Evolutionary conservation across 2,113 vertebrate species (phyloP).

Genomic region (Ceratotherium simum): DNA sequence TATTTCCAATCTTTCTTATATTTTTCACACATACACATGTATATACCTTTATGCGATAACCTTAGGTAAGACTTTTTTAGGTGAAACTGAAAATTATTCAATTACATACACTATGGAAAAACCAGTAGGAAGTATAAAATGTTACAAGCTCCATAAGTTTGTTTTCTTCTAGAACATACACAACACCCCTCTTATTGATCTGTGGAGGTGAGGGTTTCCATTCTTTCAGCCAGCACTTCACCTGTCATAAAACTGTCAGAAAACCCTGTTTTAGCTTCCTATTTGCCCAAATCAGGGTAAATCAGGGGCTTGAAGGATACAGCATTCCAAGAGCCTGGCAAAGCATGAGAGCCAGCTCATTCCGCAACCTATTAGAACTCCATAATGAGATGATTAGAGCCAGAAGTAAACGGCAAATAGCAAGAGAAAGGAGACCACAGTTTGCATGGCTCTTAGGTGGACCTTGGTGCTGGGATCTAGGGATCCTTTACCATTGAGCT

Average conservation of each 20-base stretch:
- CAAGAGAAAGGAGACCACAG: slow-evolving; percentile 58
- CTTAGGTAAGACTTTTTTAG: no score
- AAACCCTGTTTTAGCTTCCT: slow-evolving; percentile 45
- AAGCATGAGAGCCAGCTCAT: accelerated
- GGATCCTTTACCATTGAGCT: background rate
- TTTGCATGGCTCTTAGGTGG: background rate
- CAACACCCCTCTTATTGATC: no score
- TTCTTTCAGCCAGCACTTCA: background rate
- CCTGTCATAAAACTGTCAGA: background rate
- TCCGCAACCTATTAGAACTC: accelerated
- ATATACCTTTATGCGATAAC: no score
- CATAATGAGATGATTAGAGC: background rate
- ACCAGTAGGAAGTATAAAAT: no score
- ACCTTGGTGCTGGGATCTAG: background rate
- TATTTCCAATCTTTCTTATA: no score
- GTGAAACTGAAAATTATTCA: no score
- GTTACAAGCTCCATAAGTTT: no score
- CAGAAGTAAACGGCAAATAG: background rate
- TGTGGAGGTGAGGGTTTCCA: no score
- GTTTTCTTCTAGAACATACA: no score
- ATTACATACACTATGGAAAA: no score
- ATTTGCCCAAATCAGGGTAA: slow-evolving; percentile 63
- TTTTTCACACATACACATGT: no score
- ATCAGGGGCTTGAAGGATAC: slow-evolving; percentile 36
- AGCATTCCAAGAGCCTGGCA: background rate